These are phyloP conservation scores for Eutolmus rufibarbis DNA, from an alignment of 2,888 invertebrate species.

Conservation along the genomic window DNA sequence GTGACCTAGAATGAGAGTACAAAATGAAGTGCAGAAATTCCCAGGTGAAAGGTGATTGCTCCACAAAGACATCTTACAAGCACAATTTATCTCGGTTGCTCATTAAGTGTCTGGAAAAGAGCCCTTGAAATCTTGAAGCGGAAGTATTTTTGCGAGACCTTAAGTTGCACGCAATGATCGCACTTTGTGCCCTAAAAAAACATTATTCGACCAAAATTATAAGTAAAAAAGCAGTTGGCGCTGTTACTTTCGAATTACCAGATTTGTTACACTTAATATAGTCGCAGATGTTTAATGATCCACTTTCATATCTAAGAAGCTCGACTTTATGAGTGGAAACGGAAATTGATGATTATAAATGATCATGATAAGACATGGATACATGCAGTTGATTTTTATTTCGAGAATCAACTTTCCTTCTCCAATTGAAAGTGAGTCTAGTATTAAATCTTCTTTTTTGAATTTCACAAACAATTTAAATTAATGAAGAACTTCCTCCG, in stretches of 20 bases:
- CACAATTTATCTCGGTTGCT: background rate
- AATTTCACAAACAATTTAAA: too few relatives aligned
- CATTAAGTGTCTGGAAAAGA: background rate
- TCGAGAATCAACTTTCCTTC: background rate
- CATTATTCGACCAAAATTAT: background rate
- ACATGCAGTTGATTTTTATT: background rate
- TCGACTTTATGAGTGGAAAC: background rate
- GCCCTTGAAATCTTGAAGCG: background rate
- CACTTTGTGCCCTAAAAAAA: background rate
- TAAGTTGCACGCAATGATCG: background rate
- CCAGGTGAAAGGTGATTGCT: slow-evolving; percentile 1
- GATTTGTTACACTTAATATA: background rate
- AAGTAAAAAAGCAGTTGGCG: background rate
- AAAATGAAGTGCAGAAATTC: background rate
- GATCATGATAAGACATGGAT: background rate
- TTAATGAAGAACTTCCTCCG: too few relatives aligned
- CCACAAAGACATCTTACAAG: background rate
- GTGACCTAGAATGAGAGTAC: background rate
- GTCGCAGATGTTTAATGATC: background rate
- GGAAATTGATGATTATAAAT: background rate
- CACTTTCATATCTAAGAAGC: background rate
- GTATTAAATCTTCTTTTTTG: too few relatives aligned
- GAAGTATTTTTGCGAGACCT: background rate
- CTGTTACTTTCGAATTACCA: background rate
- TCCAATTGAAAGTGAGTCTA: background rate